phyloP scores from a whole-genome alignment of 2,797 vertebrate genomes.

The Centropyge bicolor region DNA sequence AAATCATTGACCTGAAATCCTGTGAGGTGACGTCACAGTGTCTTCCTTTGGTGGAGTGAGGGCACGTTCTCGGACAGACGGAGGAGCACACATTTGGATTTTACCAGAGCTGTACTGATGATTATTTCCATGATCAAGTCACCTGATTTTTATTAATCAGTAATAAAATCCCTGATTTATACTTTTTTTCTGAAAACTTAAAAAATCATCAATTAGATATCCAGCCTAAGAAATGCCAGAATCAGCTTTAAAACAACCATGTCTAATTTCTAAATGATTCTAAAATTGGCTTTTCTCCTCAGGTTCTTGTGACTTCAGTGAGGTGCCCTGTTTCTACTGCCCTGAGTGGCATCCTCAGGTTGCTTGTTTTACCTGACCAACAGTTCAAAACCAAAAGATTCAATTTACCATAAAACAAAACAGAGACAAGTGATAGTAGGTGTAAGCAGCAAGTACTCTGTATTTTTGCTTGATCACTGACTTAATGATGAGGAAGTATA shows the following conservation, averaged over 20 bases:
- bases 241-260: too few species aligned
- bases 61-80: neutral
- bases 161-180: neutral
- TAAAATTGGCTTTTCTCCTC: neutral
- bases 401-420: neutral
- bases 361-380: neutral
- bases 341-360: neutral
- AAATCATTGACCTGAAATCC: constrained; percentile 37
- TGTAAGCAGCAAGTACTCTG: neutral
- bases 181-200: neutral
- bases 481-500: neutral
- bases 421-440: neutral
- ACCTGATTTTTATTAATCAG: neutral
- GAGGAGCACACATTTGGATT: neutral
- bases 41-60: neutral
- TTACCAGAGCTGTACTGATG: too few species aligned
- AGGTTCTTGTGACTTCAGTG: neutral
- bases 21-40: neutral
- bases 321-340: neutral
- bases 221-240: neutral
- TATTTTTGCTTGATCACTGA: neutral
- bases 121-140: neutral
- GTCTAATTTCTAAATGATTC: neutral
- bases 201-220: neutral
- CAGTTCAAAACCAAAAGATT: too few species aligned